phyloP scores from a whole-genome alignment of 2,113 vertebrate species.

The Cottus gobio region DNA sequence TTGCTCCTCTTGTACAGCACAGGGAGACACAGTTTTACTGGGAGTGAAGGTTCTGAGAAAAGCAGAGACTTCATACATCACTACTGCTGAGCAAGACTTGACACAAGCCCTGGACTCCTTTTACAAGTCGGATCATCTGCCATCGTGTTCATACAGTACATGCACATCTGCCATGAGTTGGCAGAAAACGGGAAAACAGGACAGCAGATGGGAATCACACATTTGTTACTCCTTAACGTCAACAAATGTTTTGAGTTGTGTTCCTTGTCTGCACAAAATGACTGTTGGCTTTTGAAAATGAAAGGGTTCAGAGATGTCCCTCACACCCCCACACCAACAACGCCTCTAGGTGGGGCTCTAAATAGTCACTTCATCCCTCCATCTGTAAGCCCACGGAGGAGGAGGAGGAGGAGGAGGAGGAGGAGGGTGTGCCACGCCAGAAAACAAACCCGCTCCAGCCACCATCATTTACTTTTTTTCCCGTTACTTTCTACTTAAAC shows the following conservation, averaged over 20 bases:
- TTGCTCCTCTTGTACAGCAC: neutral
- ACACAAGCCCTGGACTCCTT: neutral
- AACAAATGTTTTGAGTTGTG: neutral
- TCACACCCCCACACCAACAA: neutral
- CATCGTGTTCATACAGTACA: neutral
- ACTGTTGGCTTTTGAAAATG: neutral
- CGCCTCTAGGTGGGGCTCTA: neutral
- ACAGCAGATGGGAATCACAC: neutral
- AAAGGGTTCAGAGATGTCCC: neutral
- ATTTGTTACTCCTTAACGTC: neutral
- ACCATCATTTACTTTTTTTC: conserved; percentile 34
- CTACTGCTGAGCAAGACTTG: neutral
- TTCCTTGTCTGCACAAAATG: neutral
- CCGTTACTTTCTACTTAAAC: conserved; percentile 18
- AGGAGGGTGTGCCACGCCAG: conserved; percentile 23
- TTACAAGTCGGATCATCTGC: neutral
- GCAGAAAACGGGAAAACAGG: neutral
- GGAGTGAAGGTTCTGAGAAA: neutral
- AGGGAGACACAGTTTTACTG: neutral
- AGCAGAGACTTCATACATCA: neutral
- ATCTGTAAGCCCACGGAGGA: neutral
- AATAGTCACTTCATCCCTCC: neutral
- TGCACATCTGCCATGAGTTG: neutral
- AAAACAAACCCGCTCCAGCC: conserved; percentile 45
- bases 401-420: conserved; percentile 13